Evolutionary conservation across 2,888 invertebrate genomes (phyloP).

Genomic region (Pandemis cinnamomeana): DNA sequence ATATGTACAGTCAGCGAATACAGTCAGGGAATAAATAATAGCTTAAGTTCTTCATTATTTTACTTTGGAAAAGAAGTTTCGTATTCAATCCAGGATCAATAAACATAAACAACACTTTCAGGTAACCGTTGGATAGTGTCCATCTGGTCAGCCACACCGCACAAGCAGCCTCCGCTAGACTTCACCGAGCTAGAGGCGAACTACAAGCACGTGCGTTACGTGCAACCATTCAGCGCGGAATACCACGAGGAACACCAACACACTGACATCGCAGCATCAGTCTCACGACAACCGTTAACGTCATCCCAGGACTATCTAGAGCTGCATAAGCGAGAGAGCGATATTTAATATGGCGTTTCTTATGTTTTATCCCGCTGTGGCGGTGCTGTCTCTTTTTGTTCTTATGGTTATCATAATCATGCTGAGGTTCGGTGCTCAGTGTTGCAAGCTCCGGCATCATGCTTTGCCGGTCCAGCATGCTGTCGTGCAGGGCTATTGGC

Average conservation of each 20-base stretch:
- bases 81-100: too few species aligned
- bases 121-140: slow-evolving; percentile 94
- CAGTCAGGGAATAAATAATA: too few species aligned
- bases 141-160: slow-evolving; percentile 93
- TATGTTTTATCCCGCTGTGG: slow-evolving; percentile 91
- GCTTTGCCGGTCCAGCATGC: slow-evolving; percentile 84
- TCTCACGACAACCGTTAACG: slow-evolving; percentile 72
- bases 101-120: slow-evolving; percentile 52
- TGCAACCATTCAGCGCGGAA: slow-evolving; percentile 60
- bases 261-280: slow-evolving; percentile 63
- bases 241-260: slow-evolving; percentile 60
- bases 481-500: slow-evolving; percentile 86
- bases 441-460: slow-evolving; percentile 89
- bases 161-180: slow-evolving; percentile 92
- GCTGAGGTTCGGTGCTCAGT: slow-evolving; percentile 88
- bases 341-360: slow-evolving; percentile 91
- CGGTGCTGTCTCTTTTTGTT: slow-evolving; percentile 89
- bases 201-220: slow-evolving; percentile 62
- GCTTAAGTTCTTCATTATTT: too few species aligned
- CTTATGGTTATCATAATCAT: slow-evolving; percentile 90
- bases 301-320: slow-evolving; percentile 85
- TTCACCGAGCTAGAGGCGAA: slow-evolving; percentile 88
- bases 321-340: slow-evolving; percentile 91
- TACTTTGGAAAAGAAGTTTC: too few species aligned
- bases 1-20: too few species aligned